phyloP scores from a whole-genome alignment of 2,888 invertebrate species.

The Homarus gammarus region DNA sequence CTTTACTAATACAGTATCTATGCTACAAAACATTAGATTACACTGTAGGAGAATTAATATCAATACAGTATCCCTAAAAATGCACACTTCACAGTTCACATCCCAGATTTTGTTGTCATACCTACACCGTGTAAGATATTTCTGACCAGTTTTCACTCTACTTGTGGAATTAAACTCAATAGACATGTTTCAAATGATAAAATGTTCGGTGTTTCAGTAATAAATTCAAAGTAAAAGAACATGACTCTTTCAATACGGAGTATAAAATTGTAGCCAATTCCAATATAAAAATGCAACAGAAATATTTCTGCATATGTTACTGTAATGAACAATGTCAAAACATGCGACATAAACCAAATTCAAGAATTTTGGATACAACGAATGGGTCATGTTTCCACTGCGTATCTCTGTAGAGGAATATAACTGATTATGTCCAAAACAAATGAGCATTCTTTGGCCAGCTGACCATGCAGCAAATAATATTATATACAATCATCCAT shows the following conservation, averaged over 20 bases:
- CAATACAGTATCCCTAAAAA: too few species aligned
- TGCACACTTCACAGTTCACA: too few species aligned
- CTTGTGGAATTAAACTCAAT: too few species aligned
- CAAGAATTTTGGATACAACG: constrained; percentile 27
- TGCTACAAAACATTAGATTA: too few species aligned
- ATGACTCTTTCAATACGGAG: not conserved
- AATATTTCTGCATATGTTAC: not conserved
- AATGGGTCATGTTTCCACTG: constrained; percentile 32
- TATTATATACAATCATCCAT: not conserved
- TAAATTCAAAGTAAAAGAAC: not conserved
- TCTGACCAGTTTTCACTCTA: too few species aligned
- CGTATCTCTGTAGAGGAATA: constrained; percentile 1
- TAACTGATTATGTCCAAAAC: not conserved
- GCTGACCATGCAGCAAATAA: constrained; percentile 1
- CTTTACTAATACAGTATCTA: too few species aligned
- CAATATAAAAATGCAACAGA: not conserved
- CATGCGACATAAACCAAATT: not conserved
- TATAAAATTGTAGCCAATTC: not conserved
- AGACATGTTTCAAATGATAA: too few species aligned
- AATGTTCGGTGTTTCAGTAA: not conserved
- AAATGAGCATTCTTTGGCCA: constrained; percentile 1
- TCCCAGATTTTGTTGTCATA: too few species aligned
- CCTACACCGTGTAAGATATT: too few species aligned
- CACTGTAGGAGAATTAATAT: too few species aligned
- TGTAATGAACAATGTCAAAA: not conserved